phyloP scores from a whole-genome alignment of 2,797 vertebrate genomes.

The Oryzias sinensis region DNA sequence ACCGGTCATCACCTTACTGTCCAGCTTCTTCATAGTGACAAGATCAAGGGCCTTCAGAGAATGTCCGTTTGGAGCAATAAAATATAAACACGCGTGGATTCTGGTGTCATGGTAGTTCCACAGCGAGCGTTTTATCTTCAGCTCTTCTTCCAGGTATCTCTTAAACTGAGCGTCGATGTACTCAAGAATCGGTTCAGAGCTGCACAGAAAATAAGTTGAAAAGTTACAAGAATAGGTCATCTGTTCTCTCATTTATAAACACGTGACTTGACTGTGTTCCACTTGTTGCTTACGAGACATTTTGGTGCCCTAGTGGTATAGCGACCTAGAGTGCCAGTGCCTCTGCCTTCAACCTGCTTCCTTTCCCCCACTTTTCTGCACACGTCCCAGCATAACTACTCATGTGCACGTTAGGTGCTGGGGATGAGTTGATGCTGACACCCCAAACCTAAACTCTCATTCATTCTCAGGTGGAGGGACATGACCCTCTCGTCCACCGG shows the following conservation, averaged over 20 bases:
- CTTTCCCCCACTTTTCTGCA: too few relatives aligned
- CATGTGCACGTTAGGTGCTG: too few relatives aligned
- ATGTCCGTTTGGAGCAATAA: constrained; percentile 94
- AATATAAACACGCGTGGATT: constrained; percentile 95
- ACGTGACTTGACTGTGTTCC: neutral
- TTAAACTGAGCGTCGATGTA: constrained; percentile 97
- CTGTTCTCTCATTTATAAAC: neutral
- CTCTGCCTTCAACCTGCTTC: too few relatives aligned
- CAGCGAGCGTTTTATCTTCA: constrained; percentile 93
- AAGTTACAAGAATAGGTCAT: neutral
- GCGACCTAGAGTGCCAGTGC: neutral
- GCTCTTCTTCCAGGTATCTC: constrained; percentile 92
- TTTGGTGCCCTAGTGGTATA: constrained; percentile 31
- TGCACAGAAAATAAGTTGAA: constrained; percentile 63
- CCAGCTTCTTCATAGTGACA: constrained; percentile 97
- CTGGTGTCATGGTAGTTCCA: constrained; percentile 90
- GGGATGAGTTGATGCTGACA: too few relatives aligned
- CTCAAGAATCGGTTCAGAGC: constrained; percentile 93
- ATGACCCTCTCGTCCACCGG: too few relatives aligned
- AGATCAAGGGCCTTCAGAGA: constrained; percentile 95
- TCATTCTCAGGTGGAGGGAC: too few relatives aligned
- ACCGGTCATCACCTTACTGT: constrained; percentile 86
- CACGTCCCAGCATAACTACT: too few relatives aligned
- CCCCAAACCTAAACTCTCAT: too few relatives aligned
- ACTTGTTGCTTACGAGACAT: constrained; percentile 12